Base-by-base conservation (phyloP, 2,888 invertebrate genomes). In the Tiphia femorata region DNA sequence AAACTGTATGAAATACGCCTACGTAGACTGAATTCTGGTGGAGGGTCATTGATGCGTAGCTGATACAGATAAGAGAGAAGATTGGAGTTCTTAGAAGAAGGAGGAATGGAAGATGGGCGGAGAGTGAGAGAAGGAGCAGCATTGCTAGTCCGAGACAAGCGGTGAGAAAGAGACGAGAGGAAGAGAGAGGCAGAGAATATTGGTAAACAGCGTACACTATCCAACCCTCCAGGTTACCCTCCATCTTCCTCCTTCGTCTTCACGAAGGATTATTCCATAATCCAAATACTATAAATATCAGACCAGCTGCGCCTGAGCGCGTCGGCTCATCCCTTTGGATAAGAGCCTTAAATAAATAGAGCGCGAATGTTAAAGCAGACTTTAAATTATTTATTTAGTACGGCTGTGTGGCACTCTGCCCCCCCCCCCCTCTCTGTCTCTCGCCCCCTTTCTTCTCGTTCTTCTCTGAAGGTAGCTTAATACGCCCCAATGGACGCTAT, bases 211-310 rank as follows among this genome's bases (percentile, higher is more conserved):
- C 67, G 70, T 67, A 56, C 62, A 69, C 67, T 72, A 62, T 57
- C 61, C 8, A 21, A 68, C 69, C 69, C 62, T 56, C 57, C 8
- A 5, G 25, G 5, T 25, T 70, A 70, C 63, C 62, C 70, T 72
- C 64, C 56, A 55, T 60, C 59, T 65, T 62, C 58, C 67, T 67
- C 58, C 33, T 58, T 56, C 65, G 64, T 73, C 68, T 74, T 64
- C 67, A 54, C 63, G 57, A 67, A 66, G 76, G 75, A 79, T 80
- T 78, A 79, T 78, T 73, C 72, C 65, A 76, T 80, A 80, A 80
- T 80, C 80, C 76, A 76, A 78, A 78, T 76, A 78, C 75, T 76
- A 80, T 79, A 81, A 81, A 81, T 81, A 80, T 77, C 76, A 69
- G 73, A 67, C 65, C 66, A 61, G 70, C 68, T 62, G 49, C 67